phyloP scores from a whole-genome alignment of 2,113 vertebrate species.

The Chaetodon auriga region DNA sequence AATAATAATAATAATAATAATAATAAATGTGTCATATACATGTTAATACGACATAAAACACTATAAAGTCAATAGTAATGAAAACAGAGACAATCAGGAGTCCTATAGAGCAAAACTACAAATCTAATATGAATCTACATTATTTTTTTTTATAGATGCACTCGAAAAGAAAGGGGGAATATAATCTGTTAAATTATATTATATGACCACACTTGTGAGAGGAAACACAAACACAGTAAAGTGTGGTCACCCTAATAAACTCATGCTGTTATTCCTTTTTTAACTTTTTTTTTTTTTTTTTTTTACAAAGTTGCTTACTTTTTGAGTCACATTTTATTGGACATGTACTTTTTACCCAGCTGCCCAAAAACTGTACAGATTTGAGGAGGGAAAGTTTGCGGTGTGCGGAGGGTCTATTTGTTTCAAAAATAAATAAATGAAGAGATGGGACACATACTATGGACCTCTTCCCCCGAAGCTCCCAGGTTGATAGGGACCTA shows the following conservation, averaged over 20 bases:
- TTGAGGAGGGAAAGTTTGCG: not conserved
- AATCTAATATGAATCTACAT: not conserved
- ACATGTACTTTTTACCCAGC: not conserved
- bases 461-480: constrained; percentile 35
- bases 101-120: not conserved
- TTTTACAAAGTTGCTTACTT: not conserved
- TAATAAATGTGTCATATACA: not conserved
- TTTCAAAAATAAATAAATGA: not conserved
- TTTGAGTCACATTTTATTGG: constrained; percentile 5
- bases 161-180: not conserved
- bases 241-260: not conserved
- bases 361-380: not conserved
- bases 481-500: constrained; percentile 32
- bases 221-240: not conserved
- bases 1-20: not conserved
- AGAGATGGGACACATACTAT: constrained; percentile 13
- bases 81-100: not conserved
- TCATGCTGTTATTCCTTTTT: not conserved
- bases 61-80: not conserved
- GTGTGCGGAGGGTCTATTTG: too few species aligned
- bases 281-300: not conserved
- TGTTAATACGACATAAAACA: not conserved
- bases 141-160: not conserved
- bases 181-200: not conserved
- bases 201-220: not conserved